phyloP scores from a whole-genome alignment of 1,140 invertebrate genomes.

The Ladona fulva region DNA sequence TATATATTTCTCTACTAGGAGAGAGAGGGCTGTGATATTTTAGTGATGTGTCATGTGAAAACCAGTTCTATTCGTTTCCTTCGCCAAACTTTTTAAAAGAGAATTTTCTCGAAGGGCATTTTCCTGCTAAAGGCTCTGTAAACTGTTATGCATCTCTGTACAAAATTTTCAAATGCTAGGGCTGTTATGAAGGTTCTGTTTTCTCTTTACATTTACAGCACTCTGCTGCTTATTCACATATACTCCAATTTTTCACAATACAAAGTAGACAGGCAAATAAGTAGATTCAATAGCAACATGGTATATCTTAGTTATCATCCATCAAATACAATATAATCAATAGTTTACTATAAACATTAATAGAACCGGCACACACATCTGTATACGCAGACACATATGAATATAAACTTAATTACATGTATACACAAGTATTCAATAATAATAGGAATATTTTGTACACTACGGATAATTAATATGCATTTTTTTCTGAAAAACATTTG shows the following conservation, averaged over 20 bases:
- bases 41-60: constrained; percentile 5
- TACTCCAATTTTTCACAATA: constrained; percentile 7
- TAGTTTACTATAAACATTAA: not conserved
- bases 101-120: not conserved
- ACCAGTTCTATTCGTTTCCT: not conserved
- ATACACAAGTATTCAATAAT: not conserved
- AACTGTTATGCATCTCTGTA: constrained; percentile 9
- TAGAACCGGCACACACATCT: constrained; percentile 3
- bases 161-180: constrained; percentile 4
- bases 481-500: constrained; percentile 3
- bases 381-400: constrained; percentile 4
- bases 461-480: not conserved
- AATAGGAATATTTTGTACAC: constrained; percentile 2
- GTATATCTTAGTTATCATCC: constrained; percentile 2
- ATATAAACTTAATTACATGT: constrained; percentile 11
- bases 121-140: constrained; percentile 8
- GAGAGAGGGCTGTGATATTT: constrained; percentile 8
- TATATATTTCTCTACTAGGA: constrained; percentile 10
- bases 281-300: not conserved
- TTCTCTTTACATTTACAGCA: not conserved
- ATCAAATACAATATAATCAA: not conserved
- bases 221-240: not conserved
- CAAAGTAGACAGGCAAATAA: constrained; percentile 3
- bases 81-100: not conserved
- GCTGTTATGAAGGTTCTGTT: not conserved